Evolutionary conservation across 2,797 vertebrate species (phyloP), one percentile per base, ranked within the genome.

Genomic region (Tarsius wallacei): DNA sequence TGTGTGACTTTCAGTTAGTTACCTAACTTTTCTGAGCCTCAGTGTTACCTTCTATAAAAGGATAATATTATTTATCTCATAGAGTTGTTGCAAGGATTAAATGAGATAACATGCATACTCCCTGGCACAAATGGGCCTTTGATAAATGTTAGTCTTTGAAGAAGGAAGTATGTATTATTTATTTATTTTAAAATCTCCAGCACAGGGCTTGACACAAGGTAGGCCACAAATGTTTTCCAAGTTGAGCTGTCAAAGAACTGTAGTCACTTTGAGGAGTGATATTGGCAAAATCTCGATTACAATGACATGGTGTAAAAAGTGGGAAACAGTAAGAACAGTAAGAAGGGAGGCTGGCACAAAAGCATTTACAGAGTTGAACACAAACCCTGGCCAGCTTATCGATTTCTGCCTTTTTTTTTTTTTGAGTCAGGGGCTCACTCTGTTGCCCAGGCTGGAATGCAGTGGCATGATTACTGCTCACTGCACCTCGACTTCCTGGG

Each of bases 141-240:
- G 15, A 85, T 36, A 93, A 86, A 93, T 89, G 64, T 94, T 49
- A 47, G 19, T 81, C 61, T 96, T 89, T 90, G 73, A 93, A 68
- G 14, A 97, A 96, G 12, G 11, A 87, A 71, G 28, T 33, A 14
- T 21, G n/a, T 47, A 57, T 84, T 55, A 63, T 87, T 64, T 85
- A 33, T 73, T 61, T 93, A 66, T 33, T 51, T 96, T 74, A 78
- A 14, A 28, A 86, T 59, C 14, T 86, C 64, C 24, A 77, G 24
- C 19, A 78, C 33, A 74, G 15, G 26, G 31, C 7, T 49, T 86
- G 36, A 78, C 31, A 94, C 53, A 74, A 31, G 84, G 47, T 76
- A 36, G 28, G 16, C 24, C 10, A 51, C n/a, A 93, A 89, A 57
- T 80, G 5, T 95, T 93, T 89, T 74, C 51, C 31, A 83, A 91